Evolutionary conservation across 2,888 invertebrate genomes (phyloP).

Genomic region (Acronicta alni): DNA sequence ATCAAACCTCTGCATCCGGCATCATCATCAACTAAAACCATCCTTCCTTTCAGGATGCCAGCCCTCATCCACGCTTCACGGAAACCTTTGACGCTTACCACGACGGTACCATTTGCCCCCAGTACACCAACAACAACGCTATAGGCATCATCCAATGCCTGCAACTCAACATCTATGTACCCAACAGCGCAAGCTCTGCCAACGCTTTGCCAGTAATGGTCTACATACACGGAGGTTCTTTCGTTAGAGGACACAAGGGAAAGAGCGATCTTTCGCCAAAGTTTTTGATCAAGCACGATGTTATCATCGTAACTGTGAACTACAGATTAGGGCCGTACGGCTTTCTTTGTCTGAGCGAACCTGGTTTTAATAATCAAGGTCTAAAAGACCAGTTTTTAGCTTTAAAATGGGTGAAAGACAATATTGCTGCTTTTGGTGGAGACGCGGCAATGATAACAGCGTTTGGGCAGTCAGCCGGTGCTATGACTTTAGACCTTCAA

Average conservation of each 20-base stretch:
- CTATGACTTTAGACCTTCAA: conserved; percentile 22
- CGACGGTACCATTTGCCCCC: conserved; percentile 26
- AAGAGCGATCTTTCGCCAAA: conserved; percentile 3
- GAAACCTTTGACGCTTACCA: conserved; percentile 20
- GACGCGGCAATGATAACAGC: conserved; percentile 17
- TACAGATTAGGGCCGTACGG: conserved; percentile 40
- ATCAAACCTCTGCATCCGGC: not conserved
- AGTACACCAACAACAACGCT: not conserved
- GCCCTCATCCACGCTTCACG: conserved; percentile 25
- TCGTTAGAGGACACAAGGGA: conserved; percentile 3
- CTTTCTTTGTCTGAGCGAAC: conserved; percentile 25
- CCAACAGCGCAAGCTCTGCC: conserved; percentile 8
- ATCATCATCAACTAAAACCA: too few species aligned
- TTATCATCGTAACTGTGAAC: conserved; percentile 34
- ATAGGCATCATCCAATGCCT: conserved; percentile 34
- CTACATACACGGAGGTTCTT: conserved; percentile 31
- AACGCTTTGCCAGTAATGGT: conserved; percentile 39
- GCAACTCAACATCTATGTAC: conserved; percentile 39
- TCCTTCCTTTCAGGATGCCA: conserved; percentile 15
- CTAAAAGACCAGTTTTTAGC: conserved; percentile 38
- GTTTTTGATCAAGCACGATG: conserved; percentile 21
- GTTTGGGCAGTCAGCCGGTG: conserved; percentile 36
- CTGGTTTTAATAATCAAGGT: conserved; percentile 32
- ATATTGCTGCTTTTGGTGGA: conserved; percentile 36
- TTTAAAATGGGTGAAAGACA: conserved; percentile 36